Base-by-base conservation (phyloP, 2,888 invertebrate genomes). In the Choristoneura rosaceana region DNA sequence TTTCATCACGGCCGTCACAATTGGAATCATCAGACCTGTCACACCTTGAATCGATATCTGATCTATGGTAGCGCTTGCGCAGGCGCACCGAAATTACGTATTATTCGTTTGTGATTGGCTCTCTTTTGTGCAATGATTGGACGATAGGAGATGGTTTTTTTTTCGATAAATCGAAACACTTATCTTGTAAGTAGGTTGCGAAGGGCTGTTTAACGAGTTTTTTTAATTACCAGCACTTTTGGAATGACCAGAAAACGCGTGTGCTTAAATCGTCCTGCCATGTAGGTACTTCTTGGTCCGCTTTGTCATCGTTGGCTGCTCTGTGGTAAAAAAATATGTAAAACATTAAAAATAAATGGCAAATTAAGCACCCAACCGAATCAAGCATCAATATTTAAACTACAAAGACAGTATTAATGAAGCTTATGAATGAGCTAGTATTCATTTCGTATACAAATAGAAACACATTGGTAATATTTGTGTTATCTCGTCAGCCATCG, bases 1-100 rank as follows among this genome's bases (percentile, higher is more conserved):
- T 89, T 89, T 89, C 87, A 85, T 84, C 84, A 84, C 76, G 77
- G 78, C 77, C 84, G 84, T 84, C 83, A 85, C 83, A 86, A 87
- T 86, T 81, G 80, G 80, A 80, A 82, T 86, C 84, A 85, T 86
- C 83, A 71, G 82, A 74, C 79, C 81, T 82, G 86, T 89, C 87
- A 84, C 87, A 87, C 85, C 86, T 86, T 80, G 77, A 84, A 81
- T 81, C 83, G 81, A 82, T 87, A 89, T 89, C 87, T 80, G 83
- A 84, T 86, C 78, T 81, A 87, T 87, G 76, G 76, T 75, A 81
- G 83, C 81, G 74, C 76, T 81, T 83, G 81, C 81, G 79, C 80
- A 82, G 83, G 81, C 78, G 74, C 76, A 77, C 74, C 78, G 74
- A 81, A 84, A 85, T 83, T 80, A 79, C 77, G 77, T 76, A 70